A percentile compares a stretch with the other conserved stretches of the same genome.
Evolutionary conservation across 2,113 vertebrate species (phyloP).

Genomic region (Melospiza georgiana): DNA sequence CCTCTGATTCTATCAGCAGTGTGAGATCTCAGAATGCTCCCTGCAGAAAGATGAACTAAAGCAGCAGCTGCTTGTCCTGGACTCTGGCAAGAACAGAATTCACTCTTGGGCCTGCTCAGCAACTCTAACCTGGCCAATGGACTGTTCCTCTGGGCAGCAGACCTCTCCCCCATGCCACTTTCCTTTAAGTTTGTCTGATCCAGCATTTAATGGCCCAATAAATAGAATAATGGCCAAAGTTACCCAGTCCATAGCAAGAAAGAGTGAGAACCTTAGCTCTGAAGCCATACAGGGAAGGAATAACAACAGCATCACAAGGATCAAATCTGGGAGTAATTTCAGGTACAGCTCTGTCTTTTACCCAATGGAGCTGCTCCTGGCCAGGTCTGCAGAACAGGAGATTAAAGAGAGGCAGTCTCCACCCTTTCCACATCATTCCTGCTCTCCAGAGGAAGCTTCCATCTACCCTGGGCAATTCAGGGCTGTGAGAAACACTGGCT

Average conservation of each 20-base stretch:
- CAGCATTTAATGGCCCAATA: neutral
- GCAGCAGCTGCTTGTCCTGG: neutral
- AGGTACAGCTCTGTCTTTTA: neutral
- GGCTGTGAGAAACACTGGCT: neutral
- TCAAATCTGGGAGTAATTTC: neutral
- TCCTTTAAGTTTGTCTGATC: neutral
- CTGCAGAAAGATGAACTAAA: neutral
- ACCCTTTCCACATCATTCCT: neutral
- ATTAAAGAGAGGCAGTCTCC: neutral
- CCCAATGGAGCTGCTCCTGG: neutral
- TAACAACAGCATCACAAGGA: neutral
- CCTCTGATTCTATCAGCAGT: neutral
- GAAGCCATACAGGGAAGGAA: neutral
- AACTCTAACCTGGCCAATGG: neutral
- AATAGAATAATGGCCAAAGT: neutral
- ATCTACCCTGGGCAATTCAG: neutral
- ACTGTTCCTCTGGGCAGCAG: neutral
- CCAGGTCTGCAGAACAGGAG: neutral
- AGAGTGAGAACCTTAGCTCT: neutral
- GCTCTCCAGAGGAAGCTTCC: neutral
- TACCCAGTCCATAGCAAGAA: neutral
- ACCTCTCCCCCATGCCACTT: neutral
- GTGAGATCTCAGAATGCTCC: rapidly evolving
- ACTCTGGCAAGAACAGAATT: neutral
- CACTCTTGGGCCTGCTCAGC: neutral